These are phyloP conservation scores for Ranitomeya variabilis DNA, from an alignment of 2,113 vertebrate genomes.

Conservation along the genomic window DNA sequence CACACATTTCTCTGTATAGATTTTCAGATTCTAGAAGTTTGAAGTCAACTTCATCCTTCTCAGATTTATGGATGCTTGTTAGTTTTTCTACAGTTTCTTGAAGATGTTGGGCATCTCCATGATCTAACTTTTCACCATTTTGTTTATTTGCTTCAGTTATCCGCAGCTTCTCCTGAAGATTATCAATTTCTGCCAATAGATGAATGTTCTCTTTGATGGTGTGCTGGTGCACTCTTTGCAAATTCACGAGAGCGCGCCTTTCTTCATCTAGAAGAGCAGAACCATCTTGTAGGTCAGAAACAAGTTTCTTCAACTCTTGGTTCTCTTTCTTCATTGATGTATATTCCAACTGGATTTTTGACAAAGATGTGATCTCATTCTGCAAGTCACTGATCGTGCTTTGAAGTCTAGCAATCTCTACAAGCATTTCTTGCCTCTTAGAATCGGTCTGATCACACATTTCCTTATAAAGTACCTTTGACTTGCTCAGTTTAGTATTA, in stretches of 20 bases:
- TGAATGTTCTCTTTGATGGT: constrained; percentile 69
- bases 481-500: constrained; percentile 58
- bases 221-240: constrained; percentile 70
- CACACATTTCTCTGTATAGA: constrained; percentile 63
- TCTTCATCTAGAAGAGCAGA: constrained; percentile 63
- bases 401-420: constrained; percentile 71
- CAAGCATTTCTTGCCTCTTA: constrained; percentile 69
- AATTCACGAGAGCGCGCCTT: constrained; percentile 63
- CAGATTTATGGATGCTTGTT: constrained; percentile 68
- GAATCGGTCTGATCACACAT: constrained; percentile 64
- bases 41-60: constrained; percentile 72
- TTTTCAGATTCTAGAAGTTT: constrained; percentile 68
- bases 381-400: constrained; percentile 69
- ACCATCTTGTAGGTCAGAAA: constrained; percentile 60
- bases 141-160: constrained; percentile 29
- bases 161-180: constrained; percentile 64
- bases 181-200: constrained; percentile 66
- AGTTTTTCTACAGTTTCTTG: constrained; percentile 71
- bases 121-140: constrained; percentile 62
- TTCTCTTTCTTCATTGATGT: constrained; percentile 57
- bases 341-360: constrained; percentile 55
- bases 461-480: constrained; percentile 69
- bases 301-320: constrained; percentile 59
- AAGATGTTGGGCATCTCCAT: constrained; percentile 64
- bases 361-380: constrained; percentile 52